Evolutionary conservation across 2,888 invertebrate species (phyloP).

Genomic region (Punctoribates punctum): DNA sequence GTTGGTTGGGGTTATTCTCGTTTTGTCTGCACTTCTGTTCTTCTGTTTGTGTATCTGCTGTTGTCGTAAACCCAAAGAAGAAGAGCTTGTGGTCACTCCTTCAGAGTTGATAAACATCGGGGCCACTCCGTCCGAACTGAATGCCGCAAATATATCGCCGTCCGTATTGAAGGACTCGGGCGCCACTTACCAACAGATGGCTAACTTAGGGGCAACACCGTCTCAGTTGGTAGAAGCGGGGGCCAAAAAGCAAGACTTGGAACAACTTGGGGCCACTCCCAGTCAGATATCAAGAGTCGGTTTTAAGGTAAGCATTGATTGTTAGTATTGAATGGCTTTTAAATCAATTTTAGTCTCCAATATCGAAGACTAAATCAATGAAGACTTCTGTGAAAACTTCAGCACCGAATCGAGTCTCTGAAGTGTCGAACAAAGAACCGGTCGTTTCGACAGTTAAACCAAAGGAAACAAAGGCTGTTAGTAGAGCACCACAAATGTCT

Average conservation of each 20-base stretch:
- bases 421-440: too few relatives aligned
- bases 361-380: too few relatives aligned
- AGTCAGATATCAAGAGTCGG: conserved; percentile 26
- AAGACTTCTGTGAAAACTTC: too few relatives aligned
- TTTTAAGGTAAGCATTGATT: too few relatives aligned
- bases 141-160: conserved; percentile 17
- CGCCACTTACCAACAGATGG: background rate
- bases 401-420: too few relatives aligned
- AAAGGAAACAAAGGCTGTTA: background rate
- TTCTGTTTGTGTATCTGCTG: too few relatives aligned
- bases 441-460: background rate
- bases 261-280: background rate
- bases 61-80: background rate
- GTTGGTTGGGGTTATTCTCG: too few relatives aligned
- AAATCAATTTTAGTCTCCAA: too few relatives aligned
- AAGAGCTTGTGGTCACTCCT: background rate
- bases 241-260: background rate
- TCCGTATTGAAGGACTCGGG: background rate
- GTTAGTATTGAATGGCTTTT: too few relatives aligned
- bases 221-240: conserved; percentile 14
- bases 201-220: background rate
- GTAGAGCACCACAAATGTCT: background rate
- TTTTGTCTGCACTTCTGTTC: too few relatives aligned
- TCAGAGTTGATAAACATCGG: conserved; percentile 22
- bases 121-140: conserved; percentile 8